Percentiles rank a stretch among this genome's conserved stretches.
phyloP scores from a whole-genome alignment of 2,888 invertebrate species.

The Stegana nigrithorax region DNA sequence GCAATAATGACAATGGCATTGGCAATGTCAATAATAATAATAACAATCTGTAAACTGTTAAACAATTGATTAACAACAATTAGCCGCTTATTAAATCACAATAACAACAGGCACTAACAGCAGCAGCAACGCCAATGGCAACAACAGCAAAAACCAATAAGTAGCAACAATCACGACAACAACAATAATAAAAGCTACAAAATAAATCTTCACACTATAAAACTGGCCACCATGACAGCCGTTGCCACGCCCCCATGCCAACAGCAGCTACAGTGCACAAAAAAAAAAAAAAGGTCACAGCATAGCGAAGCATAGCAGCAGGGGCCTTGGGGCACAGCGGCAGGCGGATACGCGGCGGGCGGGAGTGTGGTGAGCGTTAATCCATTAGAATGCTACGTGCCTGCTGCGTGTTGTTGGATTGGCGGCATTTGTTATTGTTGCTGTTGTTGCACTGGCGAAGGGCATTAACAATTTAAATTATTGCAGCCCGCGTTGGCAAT shows the following conservation, averaged over 20 bases:
- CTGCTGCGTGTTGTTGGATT: not conserved
- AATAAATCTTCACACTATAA: too few relatives aligned
- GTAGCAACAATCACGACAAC: slow-evolving; percentile 26
- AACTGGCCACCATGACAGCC: not conserved
- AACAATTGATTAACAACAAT: slow-evolving; percentile 67
- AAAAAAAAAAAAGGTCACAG: too few relatives aligned
- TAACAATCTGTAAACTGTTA: slow-evolving; percentile 64
- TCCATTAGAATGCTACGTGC: not conserved
- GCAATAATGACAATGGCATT: too few relatives aligned
- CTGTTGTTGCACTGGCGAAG: not conserved
- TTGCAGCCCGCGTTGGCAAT: slow-evolving; percentile 46
- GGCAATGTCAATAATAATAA: too few relatives aligned
- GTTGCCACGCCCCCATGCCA: not conserved
- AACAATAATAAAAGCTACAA: slow-evolving; percentile 18
- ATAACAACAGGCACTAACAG: too few relatives aligned
- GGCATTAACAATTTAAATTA: slow-evolving; percentile 51
- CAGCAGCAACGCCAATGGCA: too few relatives aligned
- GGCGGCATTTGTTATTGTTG: not conserved
- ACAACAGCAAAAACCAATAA: too few relatives aligned
- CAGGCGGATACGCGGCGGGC: not conserved
- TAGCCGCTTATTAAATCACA: slow-evolving; percentile 63
- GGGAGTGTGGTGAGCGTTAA: not conserved
- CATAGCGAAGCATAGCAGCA: slow-evolving; percentile 33
- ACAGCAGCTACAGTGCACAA: slow-evolving; percentile 38
- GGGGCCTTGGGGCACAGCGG: not conserved